Evolutionary conservation across 2,888 invertebrate genomes (phyloP), one percentile per base, ranked within the genome.

Genomic region (Camptogramma bilineatum): DNA sequence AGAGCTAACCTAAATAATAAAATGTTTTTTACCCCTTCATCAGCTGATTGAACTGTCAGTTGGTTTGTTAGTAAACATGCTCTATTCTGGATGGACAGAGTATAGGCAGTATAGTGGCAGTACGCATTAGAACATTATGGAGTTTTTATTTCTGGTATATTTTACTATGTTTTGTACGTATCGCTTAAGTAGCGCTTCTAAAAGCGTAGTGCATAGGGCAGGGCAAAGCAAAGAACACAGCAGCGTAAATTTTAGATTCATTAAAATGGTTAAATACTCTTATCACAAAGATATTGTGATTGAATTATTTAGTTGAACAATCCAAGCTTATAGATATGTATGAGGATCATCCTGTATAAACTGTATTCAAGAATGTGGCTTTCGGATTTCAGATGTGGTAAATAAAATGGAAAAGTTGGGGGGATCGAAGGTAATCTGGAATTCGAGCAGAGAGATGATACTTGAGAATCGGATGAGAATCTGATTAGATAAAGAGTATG

Each of bases 361-460:
- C 18, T 18, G n/a, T 18, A 24, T 62, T 34, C 64, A 57, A 55
- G 56, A 17, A 31, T 46, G 53, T 69, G 78, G 79, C 77, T 52
- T 34, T 10, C n/a, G n/a, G n/a, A 8, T 34, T 39, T 13, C 10
- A 10, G 17, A 3, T 52, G 13, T n/a, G n/a, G n/a, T n/a, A n/a
- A n/a, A n/a, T n/a, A n/a, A n/a, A n/a, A n/a, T n/a, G 24, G 24
- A 24, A 2, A 24, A 24, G 24, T 4, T 24, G 24, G 24, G 24
- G 3, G 2, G 4, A 24, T 24, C 2, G 24, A 4, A 24, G 24
- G 24, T 24, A 24, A 4, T 24, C 2, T 24, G 4, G 24, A 4
- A 24, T 4, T 24, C 24, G 24, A 24, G 24, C 24, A 24, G 24
- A 24, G 24, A 24, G 28, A 28, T 28, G 28, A 28, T 28, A 8